Evolutionary conservation across 37 sponge, comb jelly and placozoan species (phyloP).

Genomic region (Aplysina aerophoba): DNA sequence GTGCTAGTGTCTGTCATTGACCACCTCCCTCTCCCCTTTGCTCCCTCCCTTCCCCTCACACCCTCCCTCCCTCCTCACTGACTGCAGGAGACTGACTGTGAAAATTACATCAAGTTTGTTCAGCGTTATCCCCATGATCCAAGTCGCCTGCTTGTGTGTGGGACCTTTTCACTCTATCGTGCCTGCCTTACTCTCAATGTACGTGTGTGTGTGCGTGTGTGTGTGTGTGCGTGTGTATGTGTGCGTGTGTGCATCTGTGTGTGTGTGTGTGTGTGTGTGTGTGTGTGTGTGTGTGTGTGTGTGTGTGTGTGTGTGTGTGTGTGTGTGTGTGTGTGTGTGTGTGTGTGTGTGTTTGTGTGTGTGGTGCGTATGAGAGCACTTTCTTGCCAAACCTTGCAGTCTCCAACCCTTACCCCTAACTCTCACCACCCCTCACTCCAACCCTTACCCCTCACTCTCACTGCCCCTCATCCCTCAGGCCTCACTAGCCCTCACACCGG

Average conservation of each 20-base stretch:
- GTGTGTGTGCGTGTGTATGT: background rate
- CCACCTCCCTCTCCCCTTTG: too few species aligned
- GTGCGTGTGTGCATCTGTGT: background rate
- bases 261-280: conserved; percentile 2
- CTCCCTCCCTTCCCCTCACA: too few species aligned
- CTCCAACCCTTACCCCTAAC: too few species aligned
- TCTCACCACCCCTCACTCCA: too few species aligned
- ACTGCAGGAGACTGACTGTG: conserved; percentile 27
- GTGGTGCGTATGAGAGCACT: too few species aligned
- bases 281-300: too few species aligned
- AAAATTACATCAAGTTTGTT: conserved; percentile 32
- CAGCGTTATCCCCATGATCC: background rate
- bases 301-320: conserved; percentile 13
- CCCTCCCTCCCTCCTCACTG: too few species aligned
- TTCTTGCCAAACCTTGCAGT: too few species aligned
- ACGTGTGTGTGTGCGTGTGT: background rate
- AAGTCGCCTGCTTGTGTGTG: conserved; percentile 3
- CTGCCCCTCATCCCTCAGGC: too few species aligned
- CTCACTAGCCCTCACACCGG: too few species aligned
- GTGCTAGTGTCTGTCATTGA: too few species aligned
- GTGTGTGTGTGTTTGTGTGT: background rate
- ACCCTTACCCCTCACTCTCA: too few species aligned
- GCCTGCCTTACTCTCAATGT: conserved; percentile 11
- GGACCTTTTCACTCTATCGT: conserved; percentile 16
- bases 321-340: conserved; percentile 1